Evolutionary conservation across 1,140 invertebrate species (phyloP).

Genomic region (Ridgeia piscesae): DNA sequence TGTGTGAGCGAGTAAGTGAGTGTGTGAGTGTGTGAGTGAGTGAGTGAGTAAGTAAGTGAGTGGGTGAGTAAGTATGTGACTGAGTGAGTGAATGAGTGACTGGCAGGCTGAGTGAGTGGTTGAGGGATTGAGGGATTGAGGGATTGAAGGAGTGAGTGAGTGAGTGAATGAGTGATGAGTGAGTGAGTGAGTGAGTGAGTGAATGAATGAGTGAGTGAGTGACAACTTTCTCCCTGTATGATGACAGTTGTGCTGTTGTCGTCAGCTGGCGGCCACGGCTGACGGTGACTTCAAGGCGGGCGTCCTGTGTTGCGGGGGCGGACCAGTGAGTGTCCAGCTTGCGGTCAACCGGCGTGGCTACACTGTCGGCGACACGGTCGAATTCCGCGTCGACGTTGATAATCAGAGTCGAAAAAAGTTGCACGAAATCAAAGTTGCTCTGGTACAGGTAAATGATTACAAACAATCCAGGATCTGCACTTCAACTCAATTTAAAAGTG

Average conservation of each 20-base stretch:
- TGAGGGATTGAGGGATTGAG: constrained; percentile 12
- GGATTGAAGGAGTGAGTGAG: constrained; percentile 22
- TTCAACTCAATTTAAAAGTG: too few relatives aligned
- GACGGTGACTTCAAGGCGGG: constrained; percentile 21
- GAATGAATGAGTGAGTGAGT: constrained; percentile 28
- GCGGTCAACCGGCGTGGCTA: constrained; percentile 17
- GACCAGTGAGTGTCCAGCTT: constrained; percentile 7
- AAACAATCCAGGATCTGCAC: too few relatives aligned
- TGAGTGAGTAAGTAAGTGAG: too few relatives aligned
- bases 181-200: constrained; percentile 28
- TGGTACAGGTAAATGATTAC: constrained; percentile 8
- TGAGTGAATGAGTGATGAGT: constrained; percentile 26
- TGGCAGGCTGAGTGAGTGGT: neutral
- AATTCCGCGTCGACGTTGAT: constrained; percentile 21
- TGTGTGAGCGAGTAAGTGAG: too few relatives aligned
- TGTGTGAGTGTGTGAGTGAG: too few relatives aligned
- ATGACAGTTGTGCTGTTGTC: too few relatives aligned
- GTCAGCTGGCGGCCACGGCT: constrained; percentile 8
- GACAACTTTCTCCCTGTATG: neutral
- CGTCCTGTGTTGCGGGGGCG: constrained; percentile 9
- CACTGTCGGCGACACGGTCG: constrained; percentile 12
- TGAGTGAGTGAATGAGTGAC: too few relatives aligned
- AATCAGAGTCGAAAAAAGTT: constrained; percentile 18
- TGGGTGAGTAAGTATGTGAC: too few relatives aligned
- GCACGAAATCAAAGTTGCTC: constrained; percentile 15